These are phyloP conservation scores for Melinaea menophilus DNA, from an alignment of 2,888 invertebrate genomes.

Conservation along the genomic window DNA sequence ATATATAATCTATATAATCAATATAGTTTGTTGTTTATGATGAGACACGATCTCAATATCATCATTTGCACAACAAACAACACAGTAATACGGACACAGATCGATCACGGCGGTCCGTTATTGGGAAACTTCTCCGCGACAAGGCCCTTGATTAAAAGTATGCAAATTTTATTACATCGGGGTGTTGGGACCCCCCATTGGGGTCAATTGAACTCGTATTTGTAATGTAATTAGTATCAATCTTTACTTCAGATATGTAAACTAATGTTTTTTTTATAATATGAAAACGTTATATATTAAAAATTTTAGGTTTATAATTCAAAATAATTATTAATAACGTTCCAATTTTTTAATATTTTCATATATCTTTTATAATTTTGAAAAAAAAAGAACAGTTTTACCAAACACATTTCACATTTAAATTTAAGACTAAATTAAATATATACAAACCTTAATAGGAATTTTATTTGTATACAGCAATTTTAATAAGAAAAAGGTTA, in stretches of 20 bases:
- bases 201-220: slow-evolving; percentile 44
- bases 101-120: slow-evolving; percentile 75
- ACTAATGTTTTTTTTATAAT: background rate
- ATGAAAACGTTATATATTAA: background rate
- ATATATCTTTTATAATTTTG: too few species aligned
- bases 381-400: too few species aligned
- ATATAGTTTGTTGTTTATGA: slow-evolving; percentile 24
- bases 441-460: too few species aligned
- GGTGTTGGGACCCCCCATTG: slow-evolving; percentile 47
- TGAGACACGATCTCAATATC: slow-evolving; percentile 31
- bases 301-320: too few species aligned
- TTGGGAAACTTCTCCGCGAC: slow-evolving; percentile 79
- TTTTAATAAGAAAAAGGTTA: background rate
- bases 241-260: slow-evolving; percentile 30
- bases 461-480: too few species aligned
- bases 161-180: slow-evolving; percentile 78
- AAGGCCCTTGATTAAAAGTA: slow-evolving; percentile 79
- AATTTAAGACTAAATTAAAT: too few species aligned
- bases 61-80: slow-evolving; percentile 45
- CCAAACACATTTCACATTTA: too few species aligned
- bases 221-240: slow-evolving; percentile 42
- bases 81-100: slow-evolving; percentile 64
- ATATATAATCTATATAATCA: too few species aligned
- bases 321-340: too few species aligned
- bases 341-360: too few species aligned